Base-by-base conservation (phyloP, 2,888 invertebrate species). In the Prosapia bicincta region DNA sequence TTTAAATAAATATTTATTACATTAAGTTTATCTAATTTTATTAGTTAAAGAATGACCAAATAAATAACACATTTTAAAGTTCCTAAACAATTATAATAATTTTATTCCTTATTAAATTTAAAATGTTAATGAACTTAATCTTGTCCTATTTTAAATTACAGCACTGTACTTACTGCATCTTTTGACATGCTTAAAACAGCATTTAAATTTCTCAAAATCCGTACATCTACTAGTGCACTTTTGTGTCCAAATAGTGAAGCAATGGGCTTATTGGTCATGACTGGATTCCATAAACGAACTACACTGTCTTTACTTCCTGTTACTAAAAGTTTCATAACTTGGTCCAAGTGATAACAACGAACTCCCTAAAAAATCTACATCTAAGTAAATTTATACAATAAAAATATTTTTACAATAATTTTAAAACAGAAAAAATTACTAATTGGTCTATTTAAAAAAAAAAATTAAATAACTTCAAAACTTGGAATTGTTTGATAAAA, bases 271-370 rank as follows among this genome's bases (percentile, higher is more conserved):
- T 83, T 81, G 25, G 85, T 83, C 23, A 86, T 83, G 7, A 86
- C 85, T 0, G 86, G 85, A 82, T 89, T 89, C 90, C 90, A 90
- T 32, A 90, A 81, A 0, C 89, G 85, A 3, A 90, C 85, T 0
- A 83, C 80, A 6, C 88, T 88, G 81, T 89, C 88, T 0, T 85
- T 83, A 68, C 89, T 87, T 25, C 90, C 90, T 0, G 89, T 88
- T 1, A 86, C 87, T 30, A 90, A 80, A 65, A 89, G 80, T 74
- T 87, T 88, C 0, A 88, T 83, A 0, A 83, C 81, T 0, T 85
- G 83, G 10, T 87, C 88, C 54, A 86, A 81, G 80, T 87, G 87
- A 84, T 90, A 90, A 80, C 89, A 89, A 38, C 85, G 86, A 1
- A 88, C 86, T 3, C 90, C 90, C 90, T 90, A 78, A 66, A 83